Conservation (phyloP, 2,888 invertebrate genomes). For the Himalopsyche kuldschensis region DNA sequence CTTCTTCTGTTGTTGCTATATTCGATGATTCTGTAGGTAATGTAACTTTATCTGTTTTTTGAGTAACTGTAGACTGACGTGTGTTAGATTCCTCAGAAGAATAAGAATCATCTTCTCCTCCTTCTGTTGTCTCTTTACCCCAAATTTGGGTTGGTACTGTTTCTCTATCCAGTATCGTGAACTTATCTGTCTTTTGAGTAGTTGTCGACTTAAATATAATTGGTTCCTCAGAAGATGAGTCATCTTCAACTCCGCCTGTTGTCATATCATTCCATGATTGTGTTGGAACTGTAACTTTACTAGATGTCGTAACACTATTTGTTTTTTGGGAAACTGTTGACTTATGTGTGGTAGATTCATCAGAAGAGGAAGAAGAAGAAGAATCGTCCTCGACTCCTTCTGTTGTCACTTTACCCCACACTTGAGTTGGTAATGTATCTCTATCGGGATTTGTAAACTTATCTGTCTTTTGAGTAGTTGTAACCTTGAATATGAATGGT, state of each 20-base stretch:
- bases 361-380: background rate
- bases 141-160: background rate
- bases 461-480: background rate
- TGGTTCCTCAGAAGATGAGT: too few relatives aligned
- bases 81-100: background rate
- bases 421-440: background rate
- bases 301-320: background rate
- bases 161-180: too few relatives aligned
- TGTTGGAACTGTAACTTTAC: background rate
- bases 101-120: background rate
- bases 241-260: background rate
- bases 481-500: background rate
- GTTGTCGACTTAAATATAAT: too few relatives aligned
- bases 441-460: background rate
- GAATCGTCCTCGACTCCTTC: too few relatives aligned
- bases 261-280: background rate
- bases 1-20: too few relatives aligned
- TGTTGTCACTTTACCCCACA: too few relatives aligned
- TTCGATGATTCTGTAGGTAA: too few relatives aligned
- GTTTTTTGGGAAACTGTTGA: background rate
- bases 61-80: background rate
- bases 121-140: background rate
- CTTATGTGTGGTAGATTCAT: background rate
- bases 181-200: too few relatives aligned
- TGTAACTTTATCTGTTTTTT: too few relatives aligned